Evolutionary conservation across 2,888 invertebrate genomes (phyloP).

Genomic region (Agrochola litura): DNA sequence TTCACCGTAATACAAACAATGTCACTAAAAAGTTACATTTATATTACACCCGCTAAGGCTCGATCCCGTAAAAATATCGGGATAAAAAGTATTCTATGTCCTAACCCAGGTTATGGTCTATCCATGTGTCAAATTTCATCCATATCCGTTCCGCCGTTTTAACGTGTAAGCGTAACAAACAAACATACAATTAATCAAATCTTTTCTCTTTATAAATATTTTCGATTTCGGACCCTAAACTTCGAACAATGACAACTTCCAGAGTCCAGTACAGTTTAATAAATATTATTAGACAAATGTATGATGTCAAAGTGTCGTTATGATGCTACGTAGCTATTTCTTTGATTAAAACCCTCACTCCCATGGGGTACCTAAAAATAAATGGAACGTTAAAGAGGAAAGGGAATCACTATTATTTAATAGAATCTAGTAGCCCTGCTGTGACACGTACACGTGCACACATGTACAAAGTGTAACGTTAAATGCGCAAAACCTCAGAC

Average conservation of each 20-base stretch:
- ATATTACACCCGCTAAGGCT: background rate
- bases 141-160: no score
- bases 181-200: no score
- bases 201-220: no score
- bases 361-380: background rate
- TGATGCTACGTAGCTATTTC: background rate
- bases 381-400: background rate
- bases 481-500: no score
- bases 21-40: background rate
- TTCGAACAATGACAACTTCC: background rate
- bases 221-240: background rate
- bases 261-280: background rate
- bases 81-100: no score
- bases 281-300: background rate
- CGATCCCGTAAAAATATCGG: no score
- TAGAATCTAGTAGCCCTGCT: background rate
- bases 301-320: background rate
- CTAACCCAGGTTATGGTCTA: no score
- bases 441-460: background rate
- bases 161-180: no score
- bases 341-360: background rate
- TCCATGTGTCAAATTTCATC: no score
- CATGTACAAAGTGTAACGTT: no score
- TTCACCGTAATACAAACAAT: no score
- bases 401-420: slow-evolving; percentile 7